Base-by-base conservation (phyloP, 1,140 invertebrate genomes). In the Hyphantria cunea region DNA sequence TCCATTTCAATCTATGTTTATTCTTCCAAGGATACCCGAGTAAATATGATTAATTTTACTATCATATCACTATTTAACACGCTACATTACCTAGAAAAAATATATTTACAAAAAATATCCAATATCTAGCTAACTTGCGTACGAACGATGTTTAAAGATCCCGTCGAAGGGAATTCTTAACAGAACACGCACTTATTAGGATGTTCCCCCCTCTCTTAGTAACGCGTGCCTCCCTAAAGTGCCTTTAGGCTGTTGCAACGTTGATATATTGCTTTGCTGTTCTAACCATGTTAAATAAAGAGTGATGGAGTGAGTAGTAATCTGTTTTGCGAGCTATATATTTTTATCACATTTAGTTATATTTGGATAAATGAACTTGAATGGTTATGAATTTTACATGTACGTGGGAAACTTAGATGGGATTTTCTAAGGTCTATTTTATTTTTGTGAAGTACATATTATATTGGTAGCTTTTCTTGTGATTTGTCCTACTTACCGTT, bases 271-370 rank as follows among this genome's bases (percentile, higher is more conserved):
- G 13, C 15, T 11, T 49, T 56, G 31, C 15, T 39, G 7, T 12
- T 3, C 45, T 58, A 41, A 48, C 55, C 2, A 12, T 12, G 45
- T 58, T 49, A 58, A 49, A 34, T 31, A 31, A 39, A 33, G 45
- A 37, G 55, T 58, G 55, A 58, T 58, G 45, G 55, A 58, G 55
- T 48, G 45, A 58, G 37, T 32, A 12, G n/a, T 34, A 48, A 58
- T 49, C 49, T 58, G 55, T 58, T 58, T 49, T 13, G 39, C 3
- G 13, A 25, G 45, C 37, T 42, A 13, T 25, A 25, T 47, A n/a
- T 58, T 48, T 37, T 48, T 48, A 49, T 58, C 45, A 58, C 49
- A 58, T 58, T 58, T 49, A 39, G 33, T 48, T 37, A 39, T 39
- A 14, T 48, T 14, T 10, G 44, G 53, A 15, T 55, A 44, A 47